Conservation (phyloP, 2,797 vertebrate species). For the Glossophaga mutica region DNA sequence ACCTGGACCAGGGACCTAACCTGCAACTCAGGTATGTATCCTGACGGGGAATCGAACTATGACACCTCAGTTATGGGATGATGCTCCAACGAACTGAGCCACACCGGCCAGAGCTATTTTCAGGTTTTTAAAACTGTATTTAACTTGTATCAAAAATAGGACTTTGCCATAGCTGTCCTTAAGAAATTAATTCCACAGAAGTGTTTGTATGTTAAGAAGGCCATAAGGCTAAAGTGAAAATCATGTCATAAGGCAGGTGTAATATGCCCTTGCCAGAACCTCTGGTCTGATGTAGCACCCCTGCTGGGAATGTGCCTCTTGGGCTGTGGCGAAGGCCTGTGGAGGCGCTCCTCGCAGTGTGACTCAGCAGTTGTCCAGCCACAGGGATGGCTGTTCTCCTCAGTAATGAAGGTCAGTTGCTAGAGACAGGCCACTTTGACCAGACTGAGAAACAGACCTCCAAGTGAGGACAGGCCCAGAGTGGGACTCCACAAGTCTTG, state of each 20-base stretch:
- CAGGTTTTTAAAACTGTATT: not conserved
- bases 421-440: not conserved
- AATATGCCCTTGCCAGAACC: not conserved
- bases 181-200: not conserved
- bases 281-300: not conserved
- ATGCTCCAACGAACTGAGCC: too few species aligned
- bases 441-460: not conserved
- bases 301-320: not conserved
- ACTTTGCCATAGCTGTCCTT: not conserved
- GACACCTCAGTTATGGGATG: too few species aligned
- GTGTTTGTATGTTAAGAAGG: fast-evolving
- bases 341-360: not conserved
- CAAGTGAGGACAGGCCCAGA: not conserved
- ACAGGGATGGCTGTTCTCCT: not conserved
- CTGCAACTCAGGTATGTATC: too few species aligned
- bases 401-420: not conserved
- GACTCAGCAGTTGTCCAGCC: not conserved
- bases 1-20: too few species aligned
- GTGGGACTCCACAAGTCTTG: not conserved
- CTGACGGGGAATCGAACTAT: too few species aligned
- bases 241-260: not conserved
- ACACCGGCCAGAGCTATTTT: too few species aligned
- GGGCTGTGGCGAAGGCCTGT: not conserved
- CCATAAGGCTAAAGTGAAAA: not conserved
- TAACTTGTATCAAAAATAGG: not conserved